These are phyloP conservation scores for Rhimphoctona megacephalus DNA, from an alignment of 2,888 invertebrate species.

Conservation along the genomic window DNA sequence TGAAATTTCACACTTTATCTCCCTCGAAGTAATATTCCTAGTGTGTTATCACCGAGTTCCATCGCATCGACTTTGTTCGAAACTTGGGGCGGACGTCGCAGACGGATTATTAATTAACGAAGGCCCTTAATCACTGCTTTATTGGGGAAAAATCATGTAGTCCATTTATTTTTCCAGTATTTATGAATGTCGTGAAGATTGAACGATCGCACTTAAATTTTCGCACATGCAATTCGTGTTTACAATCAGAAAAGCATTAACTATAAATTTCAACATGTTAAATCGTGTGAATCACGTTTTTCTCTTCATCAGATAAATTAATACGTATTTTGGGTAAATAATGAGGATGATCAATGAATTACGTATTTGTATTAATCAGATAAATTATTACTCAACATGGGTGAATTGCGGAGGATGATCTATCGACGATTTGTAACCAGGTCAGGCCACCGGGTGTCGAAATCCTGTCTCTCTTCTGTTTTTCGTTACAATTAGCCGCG, in stretches of 20 bases:
- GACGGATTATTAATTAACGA: constrained; percentile 55
- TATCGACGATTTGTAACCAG: constrained; percentile 10
- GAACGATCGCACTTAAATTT: not conserved
- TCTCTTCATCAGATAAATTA: not conserved
- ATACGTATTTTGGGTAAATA: not conserved
- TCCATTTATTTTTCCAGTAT: constrained; percentile 36
- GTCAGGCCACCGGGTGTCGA: not conserved
- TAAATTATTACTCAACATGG: not conserved
- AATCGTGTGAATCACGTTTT: not conserved
- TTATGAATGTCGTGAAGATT: not conserved
- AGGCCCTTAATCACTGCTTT: constrained; percentile 44
- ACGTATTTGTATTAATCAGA: not conserved
- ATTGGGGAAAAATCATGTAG: constrained; percentile 25
- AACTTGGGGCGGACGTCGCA: constrained; percentile 16
- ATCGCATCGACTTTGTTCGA: constrained; percentile 35
- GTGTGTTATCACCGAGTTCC: constrained; percentile 35
- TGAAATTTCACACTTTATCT: constrained; percentile 37
- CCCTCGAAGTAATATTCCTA: not conserved
- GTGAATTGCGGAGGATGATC: not conserved
- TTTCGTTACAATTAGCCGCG: constrained; percentile 50
- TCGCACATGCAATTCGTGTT: not conserved
- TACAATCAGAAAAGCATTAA: not conserved
- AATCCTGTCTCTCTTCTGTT: not conserved
- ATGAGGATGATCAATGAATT: not conserved
- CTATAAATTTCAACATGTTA: not conserved